Percentiles rank a stretch among this genome's conserved stretches.
Conservation (phyloP, 2,888 invertebrate species). For the Crepidodera aurea region DNA sequence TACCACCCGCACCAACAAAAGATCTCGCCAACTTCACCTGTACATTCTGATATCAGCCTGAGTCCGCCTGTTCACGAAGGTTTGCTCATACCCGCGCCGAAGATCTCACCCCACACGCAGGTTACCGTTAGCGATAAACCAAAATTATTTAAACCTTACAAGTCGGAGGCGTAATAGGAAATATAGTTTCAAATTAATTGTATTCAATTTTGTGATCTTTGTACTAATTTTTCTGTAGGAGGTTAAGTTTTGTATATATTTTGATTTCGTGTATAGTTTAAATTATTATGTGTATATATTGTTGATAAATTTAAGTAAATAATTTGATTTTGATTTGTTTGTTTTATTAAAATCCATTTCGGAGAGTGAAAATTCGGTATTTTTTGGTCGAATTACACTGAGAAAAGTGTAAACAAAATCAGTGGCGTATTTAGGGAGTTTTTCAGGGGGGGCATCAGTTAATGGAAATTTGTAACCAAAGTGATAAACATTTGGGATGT, state of each 20-base stretch:
- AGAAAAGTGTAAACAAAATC: too few relatives aligned
- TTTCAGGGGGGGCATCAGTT: too few relatives aligned
- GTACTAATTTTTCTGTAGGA: constrained; percentile 13
- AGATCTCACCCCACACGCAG: constrained; percentile 51
- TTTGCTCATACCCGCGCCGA: constrained; percentile 54
- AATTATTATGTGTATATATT: constrained; percentile 16
- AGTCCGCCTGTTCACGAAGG: constrained; percentile 56
- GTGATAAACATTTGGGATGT: too few relatives aligned
- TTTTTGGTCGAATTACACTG: too few relatives aligned
- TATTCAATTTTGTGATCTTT: constrained; percentile 18
- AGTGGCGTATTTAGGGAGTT: too few relatives aligned
- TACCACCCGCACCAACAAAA: constrained; percentile 41
- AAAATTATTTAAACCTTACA: constrained; percentile 81
- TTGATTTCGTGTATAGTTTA: constrained; percentile 10
- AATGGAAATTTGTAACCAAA: too few relatives aligned
- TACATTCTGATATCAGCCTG: constrained; percentile 57
- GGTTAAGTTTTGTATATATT: constrained; percentile 9
- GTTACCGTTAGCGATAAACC: constrained; percentile 61
- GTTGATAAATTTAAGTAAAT: constrained; percentile 1
- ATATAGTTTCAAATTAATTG: neutral
- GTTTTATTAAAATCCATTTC: too few relatives aligned
- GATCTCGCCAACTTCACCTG: constrained; percentile 56
- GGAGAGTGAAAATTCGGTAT: too few relatives aligned
- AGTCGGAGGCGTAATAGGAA: constrained; percentile 63
- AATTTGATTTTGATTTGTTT: neutral